Evolutionary conservation across 1,140 invertebrate species (phyloP).

Genomic region (Sarcophaga bullata): DNA sequence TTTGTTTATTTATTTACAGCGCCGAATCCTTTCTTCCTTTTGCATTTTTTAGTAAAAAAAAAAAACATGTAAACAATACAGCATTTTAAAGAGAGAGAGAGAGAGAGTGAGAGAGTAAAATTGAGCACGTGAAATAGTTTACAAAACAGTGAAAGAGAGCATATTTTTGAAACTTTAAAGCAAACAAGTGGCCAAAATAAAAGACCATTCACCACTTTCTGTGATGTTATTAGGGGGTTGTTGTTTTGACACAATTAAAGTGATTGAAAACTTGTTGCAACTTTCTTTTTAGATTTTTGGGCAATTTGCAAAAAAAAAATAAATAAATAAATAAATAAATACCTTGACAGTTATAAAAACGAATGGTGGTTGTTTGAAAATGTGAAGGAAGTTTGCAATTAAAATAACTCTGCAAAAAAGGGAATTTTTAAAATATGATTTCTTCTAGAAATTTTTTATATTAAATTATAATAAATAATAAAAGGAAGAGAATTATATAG

Average conservation of each 20-base stretch:
- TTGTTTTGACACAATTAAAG: not conserved
- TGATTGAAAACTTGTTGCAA: conserved; percentile 37
- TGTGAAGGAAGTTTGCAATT: not conserved
- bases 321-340: no score
- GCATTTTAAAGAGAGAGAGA: conserved; percentile 1
- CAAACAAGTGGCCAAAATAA: conserved; percentile 35
- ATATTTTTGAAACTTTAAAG: conserved; percentile 7
- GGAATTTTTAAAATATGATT: no score
- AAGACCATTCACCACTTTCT: no score
- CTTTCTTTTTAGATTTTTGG: not conserved
- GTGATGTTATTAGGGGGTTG: not conserved
- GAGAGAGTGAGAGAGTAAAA: not conserved
- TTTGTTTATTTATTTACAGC: conserved; percentile 13
- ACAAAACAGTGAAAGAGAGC: no score
- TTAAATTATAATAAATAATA: no score
- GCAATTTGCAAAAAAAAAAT: not conserved
- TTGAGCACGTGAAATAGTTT: no score
- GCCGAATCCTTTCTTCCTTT: conserved; percentile 4
- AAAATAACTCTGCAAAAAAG: no score
- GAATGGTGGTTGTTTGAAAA: not conserved
- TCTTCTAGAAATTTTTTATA: no score
- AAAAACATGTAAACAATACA: no score
- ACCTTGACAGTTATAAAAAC: not conserved
- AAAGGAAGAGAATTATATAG: no score
- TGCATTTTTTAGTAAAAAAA: no score